These are phyloP conservation scores for Calliopsis andreniformis DNA, from an alignment of 1,140 invertebrate genomes.

Conservation along the genomic window DNA sequence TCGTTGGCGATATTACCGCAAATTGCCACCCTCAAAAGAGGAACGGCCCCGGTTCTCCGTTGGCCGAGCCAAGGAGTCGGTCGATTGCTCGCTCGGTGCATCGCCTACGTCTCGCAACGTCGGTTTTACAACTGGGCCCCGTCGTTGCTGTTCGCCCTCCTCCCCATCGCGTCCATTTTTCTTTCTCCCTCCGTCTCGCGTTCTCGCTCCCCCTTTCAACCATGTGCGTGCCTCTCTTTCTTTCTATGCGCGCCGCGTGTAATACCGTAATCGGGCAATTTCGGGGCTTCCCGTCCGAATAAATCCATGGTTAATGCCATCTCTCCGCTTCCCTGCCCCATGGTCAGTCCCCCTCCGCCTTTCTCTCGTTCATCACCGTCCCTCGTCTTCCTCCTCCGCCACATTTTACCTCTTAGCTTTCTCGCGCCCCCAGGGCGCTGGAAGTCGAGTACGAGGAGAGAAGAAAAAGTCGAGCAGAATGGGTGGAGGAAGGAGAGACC, in stretches of 20 bases:
- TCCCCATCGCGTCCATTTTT: not conserved
- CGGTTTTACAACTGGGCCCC: slow-evolving; percentile 75
- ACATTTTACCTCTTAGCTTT: slow-evolving; percentile 22
- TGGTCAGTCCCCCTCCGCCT: slow-evolving; percentile 10
- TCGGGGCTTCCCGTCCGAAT: slow-evolving; percentile 74
- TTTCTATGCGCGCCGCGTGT: slow-evolving; percentile 66
- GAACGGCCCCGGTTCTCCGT: slow-evolving; percentile 71
- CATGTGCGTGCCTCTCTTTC: slow-evolving; percentile 30
- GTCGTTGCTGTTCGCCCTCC: slow-evolving; percentile 1
- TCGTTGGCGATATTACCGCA: slow-evolving; percentile 81
- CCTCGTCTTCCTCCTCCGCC: slow-evolving; percentile 18
- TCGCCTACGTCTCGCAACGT: slow-evolving; percentile 66
- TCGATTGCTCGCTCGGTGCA: slow-evolving; percentile 68
- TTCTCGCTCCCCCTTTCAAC: not conserved
- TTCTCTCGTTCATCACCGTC: not conserved
- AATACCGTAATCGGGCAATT: slow-evolving; percentile 80
- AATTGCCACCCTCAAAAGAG: slow-evolving; percentile 81
- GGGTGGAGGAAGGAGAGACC: not conserved
- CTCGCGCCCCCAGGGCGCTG: slow-evolving; percentile 39
- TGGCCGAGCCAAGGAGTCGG: slow-evolving; percentile 60
- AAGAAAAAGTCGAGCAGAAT: slow-evolving; percentile 25
- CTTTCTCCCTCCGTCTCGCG: not conserved
- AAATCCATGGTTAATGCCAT: slow-evolving; percentile 79
- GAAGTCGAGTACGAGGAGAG: slow-evolving; percentile 32
- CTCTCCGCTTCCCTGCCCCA: slow-evolving; percentile 34